Conservation (phyloP, 2,797 vertebrate genomes). For the Xyrichtys novacula region DNA sequence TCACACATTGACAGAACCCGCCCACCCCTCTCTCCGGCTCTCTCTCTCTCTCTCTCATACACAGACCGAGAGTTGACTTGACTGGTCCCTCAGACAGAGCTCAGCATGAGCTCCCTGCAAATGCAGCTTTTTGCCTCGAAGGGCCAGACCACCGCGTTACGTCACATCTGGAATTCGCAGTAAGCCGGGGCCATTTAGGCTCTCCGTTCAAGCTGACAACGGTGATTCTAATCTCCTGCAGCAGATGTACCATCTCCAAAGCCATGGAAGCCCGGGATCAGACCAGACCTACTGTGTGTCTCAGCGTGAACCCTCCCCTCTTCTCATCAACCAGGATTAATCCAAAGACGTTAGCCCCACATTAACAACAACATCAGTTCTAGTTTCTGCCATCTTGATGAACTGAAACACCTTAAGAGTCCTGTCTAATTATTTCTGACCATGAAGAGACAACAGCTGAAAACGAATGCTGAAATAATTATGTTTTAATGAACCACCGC, state of each 20-base stretch:
- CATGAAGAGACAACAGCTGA: no score
- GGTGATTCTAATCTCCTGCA: constrained; percentile 60
- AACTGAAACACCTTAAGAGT: constrained; percentile 1
- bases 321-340: constrained; percentile 39
- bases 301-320: constrained; percentile 39
- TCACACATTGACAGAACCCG: constrained; percentile 78
- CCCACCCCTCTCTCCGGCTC: constrained; percentile 41
- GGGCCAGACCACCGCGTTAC: constrained; percentile 52
- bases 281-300: constrained; percentile 45
- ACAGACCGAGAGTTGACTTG: constrained; percentile 30
- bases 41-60: neutral
- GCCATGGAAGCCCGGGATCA: constrained; percentile 40
- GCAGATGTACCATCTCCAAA: constrained; percentile 61
- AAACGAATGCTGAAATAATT: no score
- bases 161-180: constrained; percentile 67
- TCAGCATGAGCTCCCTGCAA: constrained; percentile 46
- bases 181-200: constrained; percentile 53
- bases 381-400: neutral
- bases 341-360: constrained; percentile 21
- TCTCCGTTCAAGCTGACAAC: constrained; percentile 55
- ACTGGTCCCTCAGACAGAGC: constrained; percentile 54
- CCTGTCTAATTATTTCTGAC: no score
- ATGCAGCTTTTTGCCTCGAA: constrained; percentile 62
- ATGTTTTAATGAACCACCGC: no score
- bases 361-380: neutral